Percentiles rank a stretch among this genome's conserved stretches.
These are phyloP conservation scores for Orcinus orca DNA, from an alignment of 2,113 vertebrate genomes.

Conservation along the genomic window DNA sequence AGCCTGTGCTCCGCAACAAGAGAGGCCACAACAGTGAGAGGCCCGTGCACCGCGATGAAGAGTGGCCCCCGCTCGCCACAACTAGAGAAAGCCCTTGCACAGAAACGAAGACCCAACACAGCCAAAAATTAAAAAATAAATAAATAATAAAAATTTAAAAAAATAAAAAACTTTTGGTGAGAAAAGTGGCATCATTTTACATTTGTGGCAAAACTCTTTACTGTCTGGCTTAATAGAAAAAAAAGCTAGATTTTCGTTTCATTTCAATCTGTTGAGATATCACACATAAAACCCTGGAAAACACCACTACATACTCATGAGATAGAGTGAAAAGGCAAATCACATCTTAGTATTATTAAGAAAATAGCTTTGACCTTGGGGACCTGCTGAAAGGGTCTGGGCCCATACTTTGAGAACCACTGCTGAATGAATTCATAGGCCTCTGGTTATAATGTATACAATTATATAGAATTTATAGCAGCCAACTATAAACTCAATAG, in stretches of 20 bases:
- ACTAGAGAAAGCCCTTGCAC: too few relatives aligned
- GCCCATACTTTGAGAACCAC: neutral
- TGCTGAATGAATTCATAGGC: neutral
- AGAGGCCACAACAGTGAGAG: too few relatives aligned
- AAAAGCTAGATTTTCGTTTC: constrained; percentile 11
- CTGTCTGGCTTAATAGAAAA: neutral
- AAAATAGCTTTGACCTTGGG: neutral
- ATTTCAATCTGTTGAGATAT: neutral
- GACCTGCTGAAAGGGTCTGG: neutral
- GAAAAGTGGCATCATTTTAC: neutral
- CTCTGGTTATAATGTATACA: neutral
- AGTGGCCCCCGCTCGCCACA: too few relatives aligned
- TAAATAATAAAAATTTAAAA: neutral
- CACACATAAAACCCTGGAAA: neutral
- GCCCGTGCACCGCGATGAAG: too few relatives aligned
- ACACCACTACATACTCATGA: neutral
- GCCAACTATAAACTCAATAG: neutral
- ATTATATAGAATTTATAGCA: neutral
- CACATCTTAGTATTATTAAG: neutral
- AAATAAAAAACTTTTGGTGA: neutral
- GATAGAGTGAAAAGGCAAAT: neutral
- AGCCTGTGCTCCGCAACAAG: too few relatives aligned
- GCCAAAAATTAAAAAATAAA: too few relatives aligned
- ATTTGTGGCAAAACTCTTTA: neutral
- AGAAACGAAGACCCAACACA: too few relatives aligned